These are phyloP conservation scores for Tryphoninae sp. DNA, from an alignment of 2,888 invertebrate genomes.

Conservation along the genomic window DNA sequence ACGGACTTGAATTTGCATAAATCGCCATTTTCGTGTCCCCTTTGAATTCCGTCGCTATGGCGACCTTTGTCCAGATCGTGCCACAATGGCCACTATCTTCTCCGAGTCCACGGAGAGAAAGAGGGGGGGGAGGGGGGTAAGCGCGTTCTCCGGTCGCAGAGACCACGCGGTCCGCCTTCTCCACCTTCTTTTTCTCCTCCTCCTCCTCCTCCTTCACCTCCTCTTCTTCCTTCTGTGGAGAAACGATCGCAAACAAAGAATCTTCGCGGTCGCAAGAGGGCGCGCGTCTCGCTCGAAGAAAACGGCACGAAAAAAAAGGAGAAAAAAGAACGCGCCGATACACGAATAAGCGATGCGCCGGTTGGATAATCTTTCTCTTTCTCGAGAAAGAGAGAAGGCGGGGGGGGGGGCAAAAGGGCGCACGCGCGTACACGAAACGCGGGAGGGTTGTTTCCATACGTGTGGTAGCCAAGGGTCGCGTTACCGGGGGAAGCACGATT, in stretches of 20 bases:
- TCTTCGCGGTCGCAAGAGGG: constrained; percentile 71
- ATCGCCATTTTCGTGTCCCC: constrained; percentile 78
- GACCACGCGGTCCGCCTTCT: constrained; percentile 62
- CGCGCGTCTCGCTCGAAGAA: constrained; percentile 71
- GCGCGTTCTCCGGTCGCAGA: constrained; percentile 55
- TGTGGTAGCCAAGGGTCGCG: constrained; percentile 33
- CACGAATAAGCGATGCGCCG: constrained; percentile 81
- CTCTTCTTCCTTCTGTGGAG: constrained; percentile 72
- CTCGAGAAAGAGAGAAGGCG: constrained; percentile 35
- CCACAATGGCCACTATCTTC: constrained; percentile 79
- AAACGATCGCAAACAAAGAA: constrained; percentile 81
- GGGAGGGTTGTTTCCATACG: constrained; percentile 29
- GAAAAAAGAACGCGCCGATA: constrained; percentile 74
- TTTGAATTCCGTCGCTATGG: constrained; percentile 79
- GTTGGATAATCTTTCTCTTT: constrained; percentile 77
- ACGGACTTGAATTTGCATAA: constrained; percentile 76
- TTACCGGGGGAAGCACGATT: constrained; percentile 44
- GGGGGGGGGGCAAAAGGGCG: background rate
- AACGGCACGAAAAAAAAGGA: constrained; percentile 73
- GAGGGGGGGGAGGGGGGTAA: constrained; percentile 5
- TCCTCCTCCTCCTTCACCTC: constrained; percentile 35
- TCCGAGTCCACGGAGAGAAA: constrained; percentile 55
- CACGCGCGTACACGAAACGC: constrained; percentile 32
- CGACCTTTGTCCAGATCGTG: constrained; percentile 80
- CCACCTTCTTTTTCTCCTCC: constrained; percentile 61